Evolutionary conservation across 2,888 invertebrate species (phyloP), one percentile per base, ranked within the genome.

Genomic region (Netelia fuscicornis): DNA sequence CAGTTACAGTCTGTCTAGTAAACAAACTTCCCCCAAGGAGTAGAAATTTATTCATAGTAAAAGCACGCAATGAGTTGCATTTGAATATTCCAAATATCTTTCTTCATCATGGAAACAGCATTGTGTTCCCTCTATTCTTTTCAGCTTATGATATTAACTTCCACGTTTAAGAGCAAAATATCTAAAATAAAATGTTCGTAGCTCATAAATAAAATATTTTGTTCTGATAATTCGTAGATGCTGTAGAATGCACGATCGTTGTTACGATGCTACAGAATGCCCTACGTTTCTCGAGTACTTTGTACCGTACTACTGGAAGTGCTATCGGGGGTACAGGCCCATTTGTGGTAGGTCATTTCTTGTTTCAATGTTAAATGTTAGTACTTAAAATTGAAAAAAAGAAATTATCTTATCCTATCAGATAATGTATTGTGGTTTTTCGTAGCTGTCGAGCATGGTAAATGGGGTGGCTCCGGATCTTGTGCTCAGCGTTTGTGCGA

Each of bases 281-380:
- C 97, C 97, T 2, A 95, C 97, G 92, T 97, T 96, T 93, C 95
- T 97, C 20, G 97, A 97, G 83, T 98, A 98, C 94, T 96, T 98
- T 91, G 96, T 97, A 87, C 98, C 98, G 1, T 98, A 98, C 93
- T 96, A 97, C 89, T 98, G 98, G 98, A 97, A 96, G 91, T 98
- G 98, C 93, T 96, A 96, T 93, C 95, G 95, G 10, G 96, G 97
- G 0, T 92, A 93, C 71, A 95, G 95, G 89, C 97, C 98, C 0
- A 94, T 97, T 52, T 98, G 98, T 92, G 96, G 97, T 94, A 94
- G 95, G 91, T 95, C 94, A 81, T 90, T 92, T 81, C 93, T 0
- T 89, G 92, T 60, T 87, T 94, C 17, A 62, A 11, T 48, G 3
- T 11, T 48, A 42, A 44, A 20, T 42, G 20, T 75, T 20, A 9